phyloP scores from a whole-genome alignment of 2,888 invertebrate genomes.

The Blera fallax region DNA sequence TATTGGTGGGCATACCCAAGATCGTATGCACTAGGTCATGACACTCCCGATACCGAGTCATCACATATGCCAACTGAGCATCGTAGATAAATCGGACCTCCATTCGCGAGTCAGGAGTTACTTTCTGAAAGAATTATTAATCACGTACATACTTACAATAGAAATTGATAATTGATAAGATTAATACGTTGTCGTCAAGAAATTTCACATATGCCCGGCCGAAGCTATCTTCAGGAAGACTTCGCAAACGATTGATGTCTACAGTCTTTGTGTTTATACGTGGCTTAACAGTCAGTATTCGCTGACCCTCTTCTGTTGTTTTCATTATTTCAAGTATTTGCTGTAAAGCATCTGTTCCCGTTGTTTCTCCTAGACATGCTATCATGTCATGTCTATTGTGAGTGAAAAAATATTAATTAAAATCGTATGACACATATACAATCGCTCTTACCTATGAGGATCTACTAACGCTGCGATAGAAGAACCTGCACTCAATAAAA shows the following conservation, averaged over 20 bases:
- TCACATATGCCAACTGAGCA: conserved; percentile 93
- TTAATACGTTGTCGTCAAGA: conserved; percentile 87
- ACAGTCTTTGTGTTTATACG: conserved; percentile 93
- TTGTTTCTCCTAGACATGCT: conserved; percentile 96
- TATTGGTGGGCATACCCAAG: conserved; percentile 96
- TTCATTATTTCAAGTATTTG: conserved; percentile 90
- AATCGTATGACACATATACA: neutral
- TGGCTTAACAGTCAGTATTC: conserved; percentile 90
- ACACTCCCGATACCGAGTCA: conserved; percentile 98
- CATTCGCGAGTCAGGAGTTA: conserved; percentile 95
- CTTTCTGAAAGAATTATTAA: conserved; percentile 82
- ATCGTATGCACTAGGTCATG: conserved; percentile 97
- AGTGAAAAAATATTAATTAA: conserved; percentile 64
- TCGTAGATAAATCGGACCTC: conserved; percentile 96
- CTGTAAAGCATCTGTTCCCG: conserved; percentile 87
- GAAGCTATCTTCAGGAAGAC: conserved; percentile 90
- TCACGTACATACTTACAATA: neutral
- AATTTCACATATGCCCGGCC: conserved; percentile 94
- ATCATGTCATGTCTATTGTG: conserved; percentile 96
- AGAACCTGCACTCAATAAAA: conserved; percentile 92
- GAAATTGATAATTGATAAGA: neutral
- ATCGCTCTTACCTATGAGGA: conserved; percentile 84
- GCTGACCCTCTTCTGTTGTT: conserved; percentile 88
- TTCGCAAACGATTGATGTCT: conserved; percentile 87
- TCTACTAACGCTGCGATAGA: conserved; percentile 90